These are phyloP conservation scores for Antheraea mylitta DNA, from an alignment of 1,140 invertebrate genomes.

Conservation along the genomic window DNA sequence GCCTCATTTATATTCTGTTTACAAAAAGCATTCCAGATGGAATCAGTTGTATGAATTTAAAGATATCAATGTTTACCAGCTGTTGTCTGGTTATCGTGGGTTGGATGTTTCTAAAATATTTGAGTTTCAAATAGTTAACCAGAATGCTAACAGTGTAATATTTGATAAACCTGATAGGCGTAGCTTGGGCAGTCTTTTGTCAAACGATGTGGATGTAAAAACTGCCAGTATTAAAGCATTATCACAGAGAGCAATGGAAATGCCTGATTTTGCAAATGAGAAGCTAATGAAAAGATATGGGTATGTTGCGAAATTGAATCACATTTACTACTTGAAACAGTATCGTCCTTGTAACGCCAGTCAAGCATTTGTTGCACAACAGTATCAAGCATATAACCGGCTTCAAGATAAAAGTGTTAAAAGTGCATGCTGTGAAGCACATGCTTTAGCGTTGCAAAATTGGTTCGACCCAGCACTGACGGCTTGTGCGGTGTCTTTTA, in stretches of 20 bases:
- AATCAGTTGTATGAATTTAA: constrained; percentile 56
- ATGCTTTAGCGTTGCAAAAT: constrained; percentile 80
- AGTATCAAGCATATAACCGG: constrained; percentile 71
- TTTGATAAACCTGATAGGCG: constrained; percentile 63
- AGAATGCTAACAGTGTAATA: constrained; percentile 46
- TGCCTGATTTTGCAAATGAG: constrained; percentile 80
- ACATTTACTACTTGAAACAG: constrained; percentile 83
- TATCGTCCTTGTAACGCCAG: constrained; percentile 82
- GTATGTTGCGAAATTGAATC: constrained; percentile 81
- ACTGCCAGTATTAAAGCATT: constrained; percentile 48
- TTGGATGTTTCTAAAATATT: constrained; percentile 80
- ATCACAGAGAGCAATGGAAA: constrained; percentile 63
- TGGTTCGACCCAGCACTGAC: constrained; percentile 79
- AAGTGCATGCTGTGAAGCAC: constrained; percentile 79
- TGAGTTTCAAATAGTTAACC: constrained; percentile 76
- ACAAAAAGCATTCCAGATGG: constrained; percentile 58
- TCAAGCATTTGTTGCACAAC: constrained; percentile 73
- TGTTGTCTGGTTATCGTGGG: constrained; percentile 79
- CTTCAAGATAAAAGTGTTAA: constrained; percentile 72
- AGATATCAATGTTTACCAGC: constrained; percentile 79
- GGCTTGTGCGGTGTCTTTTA: constrained; percentile 81
- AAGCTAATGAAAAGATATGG: constrained; percentile 80
- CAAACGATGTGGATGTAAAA: constrained; percentile 54
- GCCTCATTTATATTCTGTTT: constrained; percentile 72
- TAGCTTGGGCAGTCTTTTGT: constrained; percentile 68